Conservation (phyloP, 2,797 vertebrate genomes). For the Crocidura indochinensis region DNA sequence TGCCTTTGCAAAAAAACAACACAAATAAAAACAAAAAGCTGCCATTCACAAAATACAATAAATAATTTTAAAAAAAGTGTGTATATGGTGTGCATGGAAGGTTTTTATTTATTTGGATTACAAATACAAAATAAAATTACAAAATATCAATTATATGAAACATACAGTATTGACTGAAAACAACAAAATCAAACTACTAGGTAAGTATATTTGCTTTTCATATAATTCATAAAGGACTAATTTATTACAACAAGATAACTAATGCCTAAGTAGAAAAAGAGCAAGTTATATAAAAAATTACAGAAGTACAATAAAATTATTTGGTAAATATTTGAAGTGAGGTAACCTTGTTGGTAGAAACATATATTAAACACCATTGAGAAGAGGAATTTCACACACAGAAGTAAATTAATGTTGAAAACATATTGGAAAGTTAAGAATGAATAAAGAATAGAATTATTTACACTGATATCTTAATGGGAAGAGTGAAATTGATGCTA, state of each 20-base stretch:
- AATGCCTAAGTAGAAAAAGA: conserved; percentile 11
- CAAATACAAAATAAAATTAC: background rate
- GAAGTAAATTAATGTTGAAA: conserved; percentile 7
- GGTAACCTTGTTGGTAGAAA: background rate
- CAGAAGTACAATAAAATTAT: background rate
- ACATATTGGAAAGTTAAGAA: conserved; percentile 9
- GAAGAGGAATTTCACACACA: background rate
- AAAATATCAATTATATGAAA: conserved; percentile 35
- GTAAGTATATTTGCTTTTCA: no score
- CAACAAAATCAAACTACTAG: no score
- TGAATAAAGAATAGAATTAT: background rate
- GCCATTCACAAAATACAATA: no score
- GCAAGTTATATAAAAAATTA: conserved; percentile 2
- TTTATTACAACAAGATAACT: background rate
- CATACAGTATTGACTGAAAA: background rate
- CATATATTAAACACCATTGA: background rate
- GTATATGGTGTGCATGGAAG: no score
- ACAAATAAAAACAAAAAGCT: no score
- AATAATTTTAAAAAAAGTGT: no score
- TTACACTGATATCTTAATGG: background rate
- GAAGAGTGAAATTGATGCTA: background rate
- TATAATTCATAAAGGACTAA: no score
- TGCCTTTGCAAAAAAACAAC: no score
- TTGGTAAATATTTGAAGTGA: no score
- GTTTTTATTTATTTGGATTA: no score